Conservation (phyloP, 1,140 invertebrate genomes). For the Pseudomyrmex sp. region DNA sequence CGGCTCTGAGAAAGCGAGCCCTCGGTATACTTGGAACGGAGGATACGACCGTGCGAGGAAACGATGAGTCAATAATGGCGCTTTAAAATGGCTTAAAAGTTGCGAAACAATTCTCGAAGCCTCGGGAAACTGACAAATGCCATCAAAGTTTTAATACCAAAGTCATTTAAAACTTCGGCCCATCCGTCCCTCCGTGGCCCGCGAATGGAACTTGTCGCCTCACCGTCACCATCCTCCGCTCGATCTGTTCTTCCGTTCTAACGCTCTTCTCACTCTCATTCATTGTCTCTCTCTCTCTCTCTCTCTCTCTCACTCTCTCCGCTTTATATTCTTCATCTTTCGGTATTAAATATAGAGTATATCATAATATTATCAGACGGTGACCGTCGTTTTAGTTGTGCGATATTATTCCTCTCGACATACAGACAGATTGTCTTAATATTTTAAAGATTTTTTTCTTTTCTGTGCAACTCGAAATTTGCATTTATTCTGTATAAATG, state of each 20-base stretch:
- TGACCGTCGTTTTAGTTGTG: not conserved
- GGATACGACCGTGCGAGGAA: conserved; percentile 28
- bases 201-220: conserved; percentile 74
- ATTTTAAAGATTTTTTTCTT: no score
- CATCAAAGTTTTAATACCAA: conserved; percentile 81
- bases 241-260: conserved; percentile 28
- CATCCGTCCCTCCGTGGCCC: conserved; percentile 72
- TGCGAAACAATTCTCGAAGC: conserved; percentile 77
- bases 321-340: not conserved
- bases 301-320: no score
- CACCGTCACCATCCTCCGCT: conserved; percentile 46
- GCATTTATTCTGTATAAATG: conserved; percentile 9
- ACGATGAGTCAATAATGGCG: conserved; percentile 73
- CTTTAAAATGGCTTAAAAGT: conserved; percentile 78
- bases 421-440: no score
- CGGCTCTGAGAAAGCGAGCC: not conserved
- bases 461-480: not conserved
- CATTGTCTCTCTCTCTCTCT: no score
- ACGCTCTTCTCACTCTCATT: not conserved
- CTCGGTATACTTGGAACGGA: not conserved
- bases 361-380: conserved; percentile 13
- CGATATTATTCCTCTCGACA: no score
- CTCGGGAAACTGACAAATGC: conserved; percentile 79
- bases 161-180: conserved; percentile 80
- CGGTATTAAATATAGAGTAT: not conserved